Evolutionary conservation across 2,113 vertebrate genomes (phyloP).

Genomic region (Rhinopomastus cyanomelas): DNA sequence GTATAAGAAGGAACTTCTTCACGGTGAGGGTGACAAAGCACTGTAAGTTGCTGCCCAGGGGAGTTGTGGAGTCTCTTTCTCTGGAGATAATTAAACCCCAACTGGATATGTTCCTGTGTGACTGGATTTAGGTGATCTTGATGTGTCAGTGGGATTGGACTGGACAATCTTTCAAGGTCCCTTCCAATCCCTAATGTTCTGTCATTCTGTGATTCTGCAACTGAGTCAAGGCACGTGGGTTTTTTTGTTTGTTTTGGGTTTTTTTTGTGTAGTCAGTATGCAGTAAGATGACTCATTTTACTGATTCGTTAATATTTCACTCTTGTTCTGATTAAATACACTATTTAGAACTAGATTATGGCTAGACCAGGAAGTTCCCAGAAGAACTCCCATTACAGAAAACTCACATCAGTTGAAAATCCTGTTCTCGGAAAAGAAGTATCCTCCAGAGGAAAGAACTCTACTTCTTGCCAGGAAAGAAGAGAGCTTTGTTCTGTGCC

Average conservation of each 20-base stretch:
- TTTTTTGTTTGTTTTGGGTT: no score
- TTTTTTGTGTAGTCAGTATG: neutral
- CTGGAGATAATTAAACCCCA: no score
- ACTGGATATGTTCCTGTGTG: no score
- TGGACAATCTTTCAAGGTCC: no score
- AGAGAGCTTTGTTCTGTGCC: neutral
- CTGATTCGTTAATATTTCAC: neutral
- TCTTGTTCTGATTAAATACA: neutral
- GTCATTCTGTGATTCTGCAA: no score
- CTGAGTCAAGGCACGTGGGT: neutral
- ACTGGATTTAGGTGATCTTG: no score
- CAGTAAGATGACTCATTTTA: neutral
- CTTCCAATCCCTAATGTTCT: no score
- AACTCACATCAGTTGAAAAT: conserved; percentile 25
- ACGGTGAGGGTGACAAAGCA: no score
- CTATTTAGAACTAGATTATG: neutral
- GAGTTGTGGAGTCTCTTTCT: no score
- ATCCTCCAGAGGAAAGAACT: neutral
- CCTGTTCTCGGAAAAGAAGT: conserved; percentile 15
- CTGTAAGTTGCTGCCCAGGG: no score
- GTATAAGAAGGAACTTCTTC: no score
- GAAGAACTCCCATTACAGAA: conserved; percentile 11
- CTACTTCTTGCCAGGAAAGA: conserved; percentile 7
- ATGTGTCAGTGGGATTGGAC: no score
- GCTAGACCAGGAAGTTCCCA: neutral